Evolutionary conservation across 2,113 vertebrate species (phyloP), one percentile per base, ranked within the genome.

Genomic region (Neotragus moschatus): DNA sequence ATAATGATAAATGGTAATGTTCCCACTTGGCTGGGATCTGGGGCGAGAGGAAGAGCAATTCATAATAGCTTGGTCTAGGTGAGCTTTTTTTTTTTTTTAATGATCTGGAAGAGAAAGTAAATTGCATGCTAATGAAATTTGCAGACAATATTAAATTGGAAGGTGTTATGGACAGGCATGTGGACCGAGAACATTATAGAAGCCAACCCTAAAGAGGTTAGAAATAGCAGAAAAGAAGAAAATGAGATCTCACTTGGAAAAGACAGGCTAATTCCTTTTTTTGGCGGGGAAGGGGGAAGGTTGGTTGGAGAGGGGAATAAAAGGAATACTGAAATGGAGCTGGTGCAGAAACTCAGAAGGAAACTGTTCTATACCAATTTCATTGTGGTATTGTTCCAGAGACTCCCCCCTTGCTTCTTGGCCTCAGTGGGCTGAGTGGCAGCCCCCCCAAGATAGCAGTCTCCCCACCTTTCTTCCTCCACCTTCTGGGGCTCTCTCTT

Each of bases 81-180:
- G 92, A 97, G 84, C 94, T 96, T 90, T 39, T 70, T 70, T 66
- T 66, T 73, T 97, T 89, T 93, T 97, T 97, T 93, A 98, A 97
- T 98, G 98, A 98, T 98, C 94, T 98, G 97, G 91, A 98, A 97
- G 91, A 85, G 97, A 96, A 97, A 98, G 96, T 88, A 98, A 98
- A 97, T 98, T 97, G 95, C 94, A 97, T 96, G 91, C 91, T 98
- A 98, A 98, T 98, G 96, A 98, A 98, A 97, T 98, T 96, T 98
- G 91, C 97, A 96, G 96, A 91, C 21, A n/a, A 53, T 97, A 98
- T 98, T 97, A 97, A 96, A 95, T 98, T 97, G 91, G 96, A 98
- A 97, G 98, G 86, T 96, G 94, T 97, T 96, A 88, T 93, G 88
- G 91, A 85, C 80, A 82, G 85, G 94, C 93, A 33, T 51, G 43